These are phyloP conservation scores for Sphecodes monilicornis DNA, from an alignment of 2,888 invertebrate species.

Conservation along the genomic window DNA sequence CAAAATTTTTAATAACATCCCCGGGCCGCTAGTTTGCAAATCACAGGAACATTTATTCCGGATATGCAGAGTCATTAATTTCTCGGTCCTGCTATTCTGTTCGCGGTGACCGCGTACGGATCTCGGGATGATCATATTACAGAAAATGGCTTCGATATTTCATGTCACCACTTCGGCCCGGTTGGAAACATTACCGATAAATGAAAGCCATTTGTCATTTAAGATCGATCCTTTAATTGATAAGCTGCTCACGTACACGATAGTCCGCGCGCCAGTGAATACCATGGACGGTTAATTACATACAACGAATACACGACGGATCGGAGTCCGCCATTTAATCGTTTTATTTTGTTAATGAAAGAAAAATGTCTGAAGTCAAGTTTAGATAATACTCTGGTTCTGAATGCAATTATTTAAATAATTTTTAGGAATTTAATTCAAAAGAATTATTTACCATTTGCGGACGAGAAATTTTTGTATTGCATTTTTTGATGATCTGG, in stretches of 20 bases:
- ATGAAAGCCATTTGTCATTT: conserved; percentile 62
- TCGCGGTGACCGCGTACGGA: conserved; percentile 28
- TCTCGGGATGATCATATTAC: conserved; percentile 59
- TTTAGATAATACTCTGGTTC: neutral
- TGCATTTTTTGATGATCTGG: no score
- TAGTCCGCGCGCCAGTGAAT: conserved; percentile 32
- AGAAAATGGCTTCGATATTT: conserved; percentile 60
- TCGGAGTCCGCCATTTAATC: conserved; percentile 34
- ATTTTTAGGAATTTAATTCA: neutral
- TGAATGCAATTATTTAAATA: neutral
- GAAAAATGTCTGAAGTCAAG: neutral
- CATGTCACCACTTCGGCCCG: conserved; percentile 59
- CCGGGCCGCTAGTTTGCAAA: conserved; percentile 4
- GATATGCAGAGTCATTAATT: conserved; percentile 46
- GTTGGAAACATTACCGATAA: conserved; percentile 55
- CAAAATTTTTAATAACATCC: neutral
- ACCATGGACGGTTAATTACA: conserved; percentile 47
- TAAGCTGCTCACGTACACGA: conserved; percentile 38
- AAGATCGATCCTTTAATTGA: conserved; percentile 62
- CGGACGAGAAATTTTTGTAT: neutral
- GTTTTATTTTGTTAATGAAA: conserved; percentile 15
- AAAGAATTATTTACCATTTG: neutral
- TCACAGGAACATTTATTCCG: conserved; percentile 33
- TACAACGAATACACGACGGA: conserved; percentile 44
- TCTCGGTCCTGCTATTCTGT: conserved; percentile 29